These are phyloP conservation scores for Zaprionus bogoriensis DNA, from an alignment of 2,888 invertebrate species.

Conservation along the genomic window DNA sequence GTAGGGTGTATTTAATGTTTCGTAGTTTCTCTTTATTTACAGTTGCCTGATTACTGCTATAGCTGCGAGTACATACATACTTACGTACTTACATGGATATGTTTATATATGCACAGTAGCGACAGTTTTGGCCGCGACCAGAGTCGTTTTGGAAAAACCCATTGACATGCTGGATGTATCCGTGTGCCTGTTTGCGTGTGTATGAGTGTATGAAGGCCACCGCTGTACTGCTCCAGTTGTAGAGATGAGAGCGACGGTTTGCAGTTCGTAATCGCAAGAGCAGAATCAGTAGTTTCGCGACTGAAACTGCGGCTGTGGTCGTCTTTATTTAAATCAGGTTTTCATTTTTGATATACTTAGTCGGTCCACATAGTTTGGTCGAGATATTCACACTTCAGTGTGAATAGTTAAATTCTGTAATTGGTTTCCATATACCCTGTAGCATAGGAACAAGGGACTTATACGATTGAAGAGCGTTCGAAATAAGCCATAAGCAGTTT, in stretches of 20 bases:
- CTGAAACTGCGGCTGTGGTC: constrained; percentile 11
- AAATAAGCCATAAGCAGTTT: too few species aligned
- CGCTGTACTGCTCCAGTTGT: not conserved
- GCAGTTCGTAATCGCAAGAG: constrained; percentile 20
- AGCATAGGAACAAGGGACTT: too few species aligned
- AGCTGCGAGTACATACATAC: not conserved
- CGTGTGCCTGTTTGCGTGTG: not conserved
- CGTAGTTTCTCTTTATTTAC: constrained; percentile 29
- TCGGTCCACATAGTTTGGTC: not conserved
- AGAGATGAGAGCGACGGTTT: constrained; percentile 8
- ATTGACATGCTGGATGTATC: not conserved
- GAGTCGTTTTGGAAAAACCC: not conserved
- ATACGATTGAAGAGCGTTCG: too few species aligned
- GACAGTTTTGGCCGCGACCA: not conserved
- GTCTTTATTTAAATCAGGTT: constrained; percentile 6
- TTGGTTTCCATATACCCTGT: too few species aligned
- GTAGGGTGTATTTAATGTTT: constrained; percentile 11
- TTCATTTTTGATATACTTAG: not conserved
- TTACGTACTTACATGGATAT: not conserved
- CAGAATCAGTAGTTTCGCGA: constrained; percentile 10
- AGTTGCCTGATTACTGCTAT: constrained; percentile 16
- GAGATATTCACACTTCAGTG: not conserved
- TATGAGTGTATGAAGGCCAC: constrained; percentile 8
- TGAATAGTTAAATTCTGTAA: too few species aligned
- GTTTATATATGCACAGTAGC: not conserved